Percentiles rank a stretch among this genome's conserved stretches.
Conservation (phyloP, 2,113 vertebrate genomes). For the Clarias macrocephalus region DNA sequence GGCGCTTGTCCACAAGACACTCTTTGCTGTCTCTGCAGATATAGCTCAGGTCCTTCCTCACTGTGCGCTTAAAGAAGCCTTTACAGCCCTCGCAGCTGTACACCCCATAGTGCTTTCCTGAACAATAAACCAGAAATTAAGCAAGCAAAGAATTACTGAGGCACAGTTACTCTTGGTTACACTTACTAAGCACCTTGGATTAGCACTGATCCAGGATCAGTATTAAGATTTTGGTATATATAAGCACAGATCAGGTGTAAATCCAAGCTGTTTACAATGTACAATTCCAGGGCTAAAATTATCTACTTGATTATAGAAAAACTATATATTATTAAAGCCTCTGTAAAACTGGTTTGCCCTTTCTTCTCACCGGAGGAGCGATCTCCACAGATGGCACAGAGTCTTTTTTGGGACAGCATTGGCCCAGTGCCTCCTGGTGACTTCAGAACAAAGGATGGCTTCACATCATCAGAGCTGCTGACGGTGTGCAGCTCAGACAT, state of each 20-base stretch:
- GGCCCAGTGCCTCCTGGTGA: slow-evolving; percentile 79
- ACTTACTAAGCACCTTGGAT: background rate
- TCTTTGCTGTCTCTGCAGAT: slow-evolving; percentile 95
- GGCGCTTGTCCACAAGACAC: slow-evolving; percentile 94
- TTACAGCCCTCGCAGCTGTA: slow-evolving; percentile 98
- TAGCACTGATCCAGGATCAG: background rate
- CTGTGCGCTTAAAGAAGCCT: slow-evolving; percentile 95
- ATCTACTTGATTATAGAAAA: background rate
- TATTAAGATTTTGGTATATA: background rate
- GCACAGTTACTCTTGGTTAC: background rate
- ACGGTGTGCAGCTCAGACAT: slow-evolving; percentile 84
- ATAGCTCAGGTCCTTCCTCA: slow-evolving; percentile 93
- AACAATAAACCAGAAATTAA: background rate
- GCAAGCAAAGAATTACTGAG: background rate
- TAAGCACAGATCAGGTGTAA: background rate
- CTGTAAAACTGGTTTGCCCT: background rate
- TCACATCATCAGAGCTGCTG: slow-evolving; percentile 88
- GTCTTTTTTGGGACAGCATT: slow-evolving; percentile 80
- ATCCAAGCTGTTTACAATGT: background rate
- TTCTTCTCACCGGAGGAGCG: slow-evolving; percentile 82
- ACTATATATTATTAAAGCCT: background rate
- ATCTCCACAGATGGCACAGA: slow-evolving; percentile 90
- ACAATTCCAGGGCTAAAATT: background rate
- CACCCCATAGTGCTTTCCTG: slow-evolving; percentile 96
- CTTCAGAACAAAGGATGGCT: slow-evolving; percentile 83